Evolutionary conservation across 1,140 invertebrate species (phyloP), one percentile per base, ranked within the genome.

Genomic region (Phortica variegata): DNA sequence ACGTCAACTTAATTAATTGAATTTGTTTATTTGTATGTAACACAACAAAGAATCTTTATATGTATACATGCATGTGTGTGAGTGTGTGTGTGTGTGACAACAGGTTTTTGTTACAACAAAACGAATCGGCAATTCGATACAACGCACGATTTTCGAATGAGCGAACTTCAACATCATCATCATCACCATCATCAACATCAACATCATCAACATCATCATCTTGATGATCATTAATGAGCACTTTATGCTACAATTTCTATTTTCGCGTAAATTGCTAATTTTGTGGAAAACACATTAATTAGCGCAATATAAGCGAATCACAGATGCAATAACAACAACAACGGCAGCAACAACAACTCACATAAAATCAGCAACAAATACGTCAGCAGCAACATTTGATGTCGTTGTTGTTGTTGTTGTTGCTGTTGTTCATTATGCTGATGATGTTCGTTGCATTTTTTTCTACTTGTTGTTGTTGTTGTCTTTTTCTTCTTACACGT

Each of bases 221-320:
- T 15, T 13, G 44, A 44, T 16, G 43, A 54, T 37, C n/a, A n/a
- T n/a, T n/a, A n/a, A n/a, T n/a, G n/a, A 47, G 41, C 38, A 47
- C 52, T 44, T 48, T 47, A 47, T 52, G 52, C 18, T 20, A 59
- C 56, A 60, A 68, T 66, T 66, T 66, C 63, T 66, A 66, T 65
- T 65, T 62, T 60, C 48, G 62, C 56, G 59, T 59, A 65, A 66
- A 68, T 66, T 66, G 63, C 63, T 60, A 68, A 68, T 66, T 68
- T 66, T 68, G 63, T 66, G 63, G 63, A 60, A 65, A 71, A 62
- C 59, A 62, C 65, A 70, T 70, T 70, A 71, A 70, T 70, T 70
- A 70, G 66, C 54, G 61, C 66, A 58, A 70, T 66, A 66, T 60
- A 56, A 57, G 56, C 54, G 48, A 40, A 48, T 57, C 47, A 61